Conservation (phyloP, 2,113 vertebrate species). For the Leptobrachium ailaonicum region DNA sequence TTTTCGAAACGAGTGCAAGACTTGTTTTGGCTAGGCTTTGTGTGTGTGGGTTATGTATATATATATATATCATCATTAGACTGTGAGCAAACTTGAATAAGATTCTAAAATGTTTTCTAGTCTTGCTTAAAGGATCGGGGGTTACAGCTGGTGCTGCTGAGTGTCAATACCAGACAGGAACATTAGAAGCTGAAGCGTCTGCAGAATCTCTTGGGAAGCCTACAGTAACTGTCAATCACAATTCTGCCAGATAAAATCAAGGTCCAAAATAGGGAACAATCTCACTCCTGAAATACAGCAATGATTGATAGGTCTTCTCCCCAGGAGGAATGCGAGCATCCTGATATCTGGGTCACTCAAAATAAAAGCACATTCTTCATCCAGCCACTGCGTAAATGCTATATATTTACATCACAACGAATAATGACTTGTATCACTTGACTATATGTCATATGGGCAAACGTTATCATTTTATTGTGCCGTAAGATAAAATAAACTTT, state of each 20-base stretch:
- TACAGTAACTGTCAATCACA: neutral
- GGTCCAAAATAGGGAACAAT: neutral
- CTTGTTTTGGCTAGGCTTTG: no score
- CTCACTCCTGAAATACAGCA: neutral
- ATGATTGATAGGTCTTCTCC: neutral
- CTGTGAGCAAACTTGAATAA: no score
- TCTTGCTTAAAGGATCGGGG: neutral
- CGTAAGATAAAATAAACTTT: no score
- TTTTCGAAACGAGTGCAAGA: no score
- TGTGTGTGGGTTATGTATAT: no score
- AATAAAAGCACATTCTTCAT: neutral
- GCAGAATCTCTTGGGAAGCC: neutral
- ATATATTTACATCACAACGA: neutral
- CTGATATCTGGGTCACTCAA: neutral
- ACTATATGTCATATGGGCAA: no score
- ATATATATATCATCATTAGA: no score
- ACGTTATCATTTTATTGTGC: no score
- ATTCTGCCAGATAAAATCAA: neutral
- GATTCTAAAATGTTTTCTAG: neutral
- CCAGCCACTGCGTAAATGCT: neutral
- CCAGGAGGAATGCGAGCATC: neutral
- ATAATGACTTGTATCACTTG: no score
- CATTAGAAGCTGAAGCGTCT: neutral
- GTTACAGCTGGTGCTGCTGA: neutral
- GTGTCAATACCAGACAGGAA: neutral